Conservation (phyloP, 53 echinoderm and acorn worm genomes). For the Astropecten irregularis region DNA sequence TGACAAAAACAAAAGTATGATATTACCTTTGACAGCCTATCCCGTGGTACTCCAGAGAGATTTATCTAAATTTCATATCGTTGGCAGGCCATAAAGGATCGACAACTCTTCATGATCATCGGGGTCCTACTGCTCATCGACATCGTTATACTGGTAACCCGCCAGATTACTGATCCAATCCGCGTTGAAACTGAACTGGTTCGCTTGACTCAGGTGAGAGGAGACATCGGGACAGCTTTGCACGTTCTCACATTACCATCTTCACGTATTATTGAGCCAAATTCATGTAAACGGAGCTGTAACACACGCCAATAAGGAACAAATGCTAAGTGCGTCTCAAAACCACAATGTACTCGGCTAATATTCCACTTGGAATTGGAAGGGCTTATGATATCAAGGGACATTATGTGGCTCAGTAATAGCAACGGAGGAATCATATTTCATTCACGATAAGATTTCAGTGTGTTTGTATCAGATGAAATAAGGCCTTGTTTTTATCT, state of each 20-base stretch:
- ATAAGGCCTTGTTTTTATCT: no score
- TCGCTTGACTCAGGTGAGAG: background rate
- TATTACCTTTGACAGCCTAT: no score
- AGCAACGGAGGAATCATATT: no score
- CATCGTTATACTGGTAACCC: constrained; percentile 67
- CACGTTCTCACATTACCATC: background rate
- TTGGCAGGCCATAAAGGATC: constrained; percentile 59
- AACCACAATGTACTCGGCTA: no score
- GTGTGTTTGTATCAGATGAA: no score
- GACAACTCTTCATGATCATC: constrained; percentile 38
- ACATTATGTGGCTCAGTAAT: no score
- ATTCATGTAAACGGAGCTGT: no score
- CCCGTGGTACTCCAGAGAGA: constrained; percentile 38
- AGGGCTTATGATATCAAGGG: no score
- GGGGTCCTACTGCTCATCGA: constrained; percentile 67
- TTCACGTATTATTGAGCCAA: background rate
- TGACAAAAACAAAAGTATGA: constrained; percentile 51
- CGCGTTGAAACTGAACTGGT: background rate
- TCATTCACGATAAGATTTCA: no score
- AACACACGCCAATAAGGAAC: no score
- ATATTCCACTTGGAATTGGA: no score
- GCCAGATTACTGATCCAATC: constrained; percentile 45
- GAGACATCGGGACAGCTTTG: background rate
- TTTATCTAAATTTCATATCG: constrained; percentile 58
- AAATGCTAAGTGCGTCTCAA: no score